Evolutionary conservation across 2,888 invertebrate species (phyloP).

Genomic region (Drosophila pegasa): DNA sequence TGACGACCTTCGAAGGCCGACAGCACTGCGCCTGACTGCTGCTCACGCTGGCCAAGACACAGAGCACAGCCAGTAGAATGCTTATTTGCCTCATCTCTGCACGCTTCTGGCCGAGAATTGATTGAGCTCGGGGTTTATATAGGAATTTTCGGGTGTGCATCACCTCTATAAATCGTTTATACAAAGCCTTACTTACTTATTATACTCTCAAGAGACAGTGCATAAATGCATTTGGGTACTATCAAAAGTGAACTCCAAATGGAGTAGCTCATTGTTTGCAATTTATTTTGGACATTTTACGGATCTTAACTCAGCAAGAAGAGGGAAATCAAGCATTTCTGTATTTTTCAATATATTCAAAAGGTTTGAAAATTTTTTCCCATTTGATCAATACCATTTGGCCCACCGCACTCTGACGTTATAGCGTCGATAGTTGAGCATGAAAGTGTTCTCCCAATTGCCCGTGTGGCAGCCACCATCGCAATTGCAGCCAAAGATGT

Average conservation of each 20-base stretch:
- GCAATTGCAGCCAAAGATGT: constrained; percentile 3
- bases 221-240: too few species aligned
- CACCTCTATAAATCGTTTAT: not conserved
- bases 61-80: not conserved
- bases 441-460: not conserved
- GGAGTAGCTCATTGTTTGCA: too few species aligned
- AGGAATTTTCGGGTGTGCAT: not conserved
- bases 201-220: not conserved
- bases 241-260: too few species aligned
- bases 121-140: not conserved
- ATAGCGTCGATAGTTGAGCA: not conserved
- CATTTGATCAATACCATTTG: not conserved
- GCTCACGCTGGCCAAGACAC: not conserved
- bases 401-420: not conserved
- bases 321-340: too few species aligned
- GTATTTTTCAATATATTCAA: too few species aligned
- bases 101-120: too few species aligned
- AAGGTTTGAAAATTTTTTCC: not conserved
- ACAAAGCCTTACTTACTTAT: not conserved
- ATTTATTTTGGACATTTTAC: too few species aligned
- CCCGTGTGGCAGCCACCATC: not conserved
- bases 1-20: not conserved
- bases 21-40: not conserved
- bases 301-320: too few species aligned
- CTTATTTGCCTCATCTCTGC: not conserved